These are phyloP conservation scores for Colletes collaris DNA, from an alignment of 2,888 invertebrate species.

Conservation along the genomic window DNA sequence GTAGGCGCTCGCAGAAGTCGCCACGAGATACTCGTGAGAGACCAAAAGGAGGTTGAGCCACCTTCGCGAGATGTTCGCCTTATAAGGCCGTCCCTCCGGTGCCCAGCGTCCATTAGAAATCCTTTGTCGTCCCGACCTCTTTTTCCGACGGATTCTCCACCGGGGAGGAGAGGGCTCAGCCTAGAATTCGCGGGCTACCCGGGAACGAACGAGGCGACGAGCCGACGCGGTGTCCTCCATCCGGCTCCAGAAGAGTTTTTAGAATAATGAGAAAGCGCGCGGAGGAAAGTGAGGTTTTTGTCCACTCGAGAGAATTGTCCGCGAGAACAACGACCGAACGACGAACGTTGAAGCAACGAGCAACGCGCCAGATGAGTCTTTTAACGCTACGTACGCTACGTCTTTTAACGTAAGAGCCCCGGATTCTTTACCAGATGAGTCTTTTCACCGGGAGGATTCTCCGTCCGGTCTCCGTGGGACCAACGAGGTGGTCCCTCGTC, in stretches of 20 bases:
- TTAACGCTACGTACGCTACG: slow-evolving; percentile 16
- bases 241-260: slow-evolving; percentile 26
- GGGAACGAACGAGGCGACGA: not conserved
- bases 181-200: slow-evolving; percentile 40
- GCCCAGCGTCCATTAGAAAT: slow-evolving; percentile 77
- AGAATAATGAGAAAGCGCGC: slow-evolving; percentile 50
- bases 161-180: slow-evolving; percentile 17
- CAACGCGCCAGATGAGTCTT: slow-evolving; percentile 26
- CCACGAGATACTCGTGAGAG: slow-evolving; percentile 46
- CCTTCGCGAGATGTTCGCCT: slow-evolving; percentile 72
- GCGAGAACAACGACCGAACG: slow-evolving; percentile 3
- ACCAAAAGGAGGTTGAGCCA: slow-evolving; percentile 65
- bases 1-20: slow-evolving; percentile 64
- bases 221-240: slow-evolving; percentile 14
- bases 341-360: not conserved
- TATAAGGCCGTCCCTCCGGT: slow-evolving; percentile 76
- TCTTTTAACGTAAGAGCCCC: slow-evolving; percentile 5
- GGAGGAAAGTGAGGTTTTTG: slow-evolving; percentile 20
- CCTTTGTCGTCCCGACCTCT: slow-evolving; percentile 76
- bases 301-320: slow-evolving; percentile 50
- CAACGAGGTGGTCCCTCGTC: slow-evolving; percentile 3
- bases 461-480: not conserved
- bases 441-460: slow-evolving; percentile 28
- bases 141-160: slow-evolving; percentile 59
- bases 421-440: slow-evolving; percentile 44